Conservation (phyloP, 2,888 invertebrate genomes). For the Bursaphelenchus okinawaensis region DNA sequence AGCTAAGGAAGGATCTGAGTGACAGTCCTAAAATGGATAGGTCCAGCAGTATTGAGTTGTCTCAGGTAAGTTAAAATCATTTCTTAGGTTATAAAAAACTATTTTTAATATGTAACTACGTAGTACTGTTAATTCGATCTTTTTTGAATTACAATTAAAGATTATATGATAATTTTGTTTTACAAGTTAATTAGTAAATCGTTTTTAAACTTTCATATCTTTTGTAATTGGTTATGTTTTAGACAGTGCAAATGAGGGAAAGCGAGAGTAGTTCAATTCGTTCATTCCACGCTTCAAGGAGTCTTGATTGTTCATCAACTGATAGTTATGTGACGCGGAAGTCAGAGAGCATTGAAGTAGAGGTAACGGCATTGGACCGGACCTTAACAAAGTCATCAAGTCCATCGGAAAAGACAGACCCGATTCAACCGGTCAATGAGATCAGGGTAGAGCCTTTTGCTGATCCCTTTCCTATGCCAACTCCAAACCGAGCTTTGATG, state of each 20-base stretch:
- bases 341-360: not conserved
- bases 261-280: not conserved
- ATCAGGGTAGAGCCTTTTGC: slow-evolving; percentile 9
- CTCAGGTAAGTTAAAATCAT: no score
- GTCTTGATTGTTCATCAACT: not conserved
- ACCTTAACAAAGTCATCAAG: not conserved
- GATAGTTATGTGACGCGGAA: not conserved
- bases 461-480: slow-evolving; percentile 21
- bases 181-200: no score
- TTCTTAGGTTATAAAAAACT: no score
- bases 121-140: no score
- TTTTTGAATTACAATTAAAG: no score
- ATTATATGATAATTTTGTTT: no score
- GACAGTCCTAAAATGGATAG: not conserved
- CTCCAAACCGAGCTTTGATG: slow-evolving; percentile 2
- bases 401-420: not conserved
- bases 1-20: not conserved
- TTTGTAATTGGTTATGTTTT: no score
- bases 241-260: not conserved
- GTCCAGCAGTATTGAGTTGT: not conserved
- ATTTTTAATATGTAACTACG: no score
- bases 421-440: not conserved
- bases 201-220: no score
- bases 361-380: not conserved
- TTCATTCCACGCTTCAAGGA: not conserved